Percentiles rank a stretch among this genome's conserved stretches.
phyloP scores from a whole-genome alignment of 2,797 vertebrate species.

The Danio jaintianensis region DNA sequence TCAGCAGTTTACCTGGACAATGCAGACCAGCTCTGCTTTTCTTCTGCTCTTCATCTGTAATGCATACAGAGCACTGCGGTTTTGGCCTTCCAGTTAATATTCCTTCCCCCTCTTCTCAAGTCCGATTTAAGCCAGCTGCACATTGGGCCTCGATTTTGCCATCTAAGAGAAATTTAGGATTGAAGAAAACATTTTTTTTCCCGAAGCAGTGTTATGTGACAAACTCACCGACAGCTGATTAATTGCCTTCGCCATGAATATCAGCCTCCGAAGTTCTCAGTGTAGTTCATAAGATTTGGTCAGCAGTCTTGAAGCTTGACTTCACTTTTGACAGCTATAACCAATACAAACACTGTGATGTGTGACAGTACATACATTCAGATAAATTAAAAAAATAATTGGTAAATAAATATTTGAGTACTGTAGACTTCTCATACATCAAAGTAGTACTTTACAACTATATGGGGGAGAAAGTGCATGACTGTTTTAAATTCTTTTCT shows the following conservation, averaged over 20 bases:
- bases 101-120: not conserved
- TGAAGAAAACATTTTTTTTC: slow-evolving; percentile 6
- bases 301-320: slow-evolving; percentile 11
- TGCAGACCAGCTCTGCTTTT: slow-evolving; percentile 33
- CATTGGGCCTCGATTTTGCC: not conserved
- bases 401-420: not conserved
- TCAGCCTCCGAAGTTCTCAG: not conserved
- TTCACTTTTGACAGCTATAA: not conserved
- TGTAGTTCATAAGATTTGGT: not conserved
- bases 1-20: slow-evolving; percentile 52
- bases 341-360: not conserved
- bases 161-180: slow-evolving; percentile 7
- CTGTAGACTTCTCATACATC: no score
- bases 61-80: slow-evolving; percentile 57
- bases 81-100: slow-evolving; percentile 29
- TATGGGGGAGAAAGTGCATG: no score
- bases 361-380: not conserved
- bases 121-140: slow-evolving; percentile 20
- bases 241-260: not conserved
- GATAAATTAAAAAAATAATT: no score
- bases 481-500: no score
- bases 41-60: slow-evolving; percentile 42
- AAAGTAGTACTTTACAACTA: no score
- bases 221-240: not conserved
- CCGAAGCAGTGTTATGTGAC: not conserved